Percentiles rank a stretch among this genome's conserved stretches.
phyloP scores from a whole-genome alignment of 2,888 invertebrate genomes.

The Clivina fossor region DNA sequence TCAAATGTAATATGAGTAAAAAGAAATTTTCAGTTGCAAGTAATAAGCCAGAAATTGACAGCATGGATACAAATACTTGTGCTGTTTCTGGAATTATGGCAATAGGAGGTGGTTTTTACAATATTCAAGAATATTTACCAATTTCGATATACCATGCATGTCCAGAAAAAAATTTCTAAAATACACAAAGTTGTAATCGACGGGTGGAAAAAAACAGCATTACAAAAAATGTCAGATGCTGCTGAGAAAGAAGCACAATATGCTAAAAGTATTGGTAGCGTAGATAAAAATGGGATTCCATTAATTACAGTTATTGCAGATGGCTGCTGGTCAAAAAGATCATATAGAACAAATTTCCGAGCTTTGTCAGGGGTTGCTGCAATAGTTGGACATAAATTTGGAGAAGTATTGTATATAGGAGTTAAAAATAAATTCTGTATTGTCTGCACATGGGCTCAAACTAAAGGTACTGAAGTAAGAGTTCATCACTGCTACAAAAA shows the following conservation, averaged over 20 bases:
- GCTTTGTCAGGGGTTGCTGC: conserved; percentile 16
- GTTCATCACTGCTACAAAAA: too few relatives aligned
- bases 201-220: conserved; percentile 12
- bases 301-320: conserved; percentile 10
- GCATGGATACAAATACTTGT: conserved; percentile 13
- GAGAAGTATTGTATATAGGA: conserved; percentile 16
- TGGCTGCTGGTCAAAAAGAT: conserved; percentile 21
- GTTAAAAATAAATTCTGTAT: conserved; percentile 21
- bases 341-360: conserved; percentile 15
- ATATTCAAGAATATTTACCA: conserved; percentile 12
- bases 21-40: conserved; percentile 4
- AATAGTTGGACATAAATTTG: conserved; percentile 7
- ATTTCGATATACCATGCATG: conserved; percentile 17
- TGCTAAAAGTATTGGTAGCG: conserved; percentile 8
- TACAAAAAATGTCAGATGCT: conserved; percentile 7
- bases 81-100: conserved; percentile 19
- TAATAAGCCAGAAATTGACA: background rate
- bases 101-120: conserved; percentile 15
- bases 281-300: conserved; percentile 25
- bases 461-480: too few relatives aligned
- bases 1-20: conserved; percentile 18
- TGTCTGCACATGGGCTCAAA: too few relatives aligned
- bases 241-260: conserved; percentile 12
- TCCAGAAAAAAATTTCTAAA: background rate
- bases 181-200: background rate